Base-by-base conservation (phyloP, 2,797 vertebrate species). In the Brachymystax lenok region DNA sequence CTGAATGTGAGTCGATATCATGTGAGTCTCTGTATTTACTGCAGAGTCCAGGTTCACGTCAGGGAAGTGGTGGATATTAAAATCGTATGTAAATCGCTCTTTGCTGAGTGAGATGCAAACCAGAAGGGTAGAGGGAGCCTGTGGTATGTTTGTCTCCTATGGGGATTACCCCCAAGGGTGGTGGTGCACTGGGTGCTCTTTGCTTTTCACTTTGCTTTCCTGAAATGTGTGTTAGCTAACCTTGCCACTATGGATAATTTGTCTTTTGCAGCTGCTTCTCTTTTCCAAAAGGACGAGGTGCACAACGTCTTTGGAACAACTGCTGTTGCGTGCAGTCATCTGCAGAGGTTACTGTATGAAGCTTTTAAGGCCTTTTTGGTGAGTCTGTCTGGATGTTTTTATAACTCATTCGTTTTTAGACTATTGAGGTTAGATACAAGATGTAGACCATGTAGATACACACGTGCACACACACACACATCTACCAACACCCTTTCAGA, bases 341-440 rank as follows among this genome's bases (percentile, higher is more conserved):
- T 24, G 59, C n/a, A 63, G 59, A 63, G 59, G 59, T 63, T 63
- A 63, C 21, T 63, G 59, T 63, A 67, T 67, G 64, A 67, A 14
- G 64, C 64, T 67, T 67, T 33, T 33, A 67, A 67, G 64, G 64
- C 28, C 28, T 17, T 67, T 63, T 17, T 67, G 64, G 64, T 67
- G 64, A 67, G 46, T 21, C 56, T 56, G n/a, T 59, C n/a, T 24
- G 59, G 59, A 24, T 63, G 21, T 63, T 12, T 63, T 24, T 24
- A 6, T 46, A 46, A 46, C 1, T 8, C 10, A 63, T 13, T 24
- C 0, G n/a, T 59, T 61, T 61, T 17, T 61, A 24, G 19, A 19
- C 5, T 7, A 59, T 59, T 46, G 0, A 46, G 10, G 54, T 21
- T 61, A 21, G n/a, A 24, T 10, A 61, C 56, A 6, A n/a, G 19